These are phyloP conservation scores for Hippopotamyrus pictus DNA, from an alignment of 2,797 vertebrate genomes.

Conservation along the genomic window DNA sequence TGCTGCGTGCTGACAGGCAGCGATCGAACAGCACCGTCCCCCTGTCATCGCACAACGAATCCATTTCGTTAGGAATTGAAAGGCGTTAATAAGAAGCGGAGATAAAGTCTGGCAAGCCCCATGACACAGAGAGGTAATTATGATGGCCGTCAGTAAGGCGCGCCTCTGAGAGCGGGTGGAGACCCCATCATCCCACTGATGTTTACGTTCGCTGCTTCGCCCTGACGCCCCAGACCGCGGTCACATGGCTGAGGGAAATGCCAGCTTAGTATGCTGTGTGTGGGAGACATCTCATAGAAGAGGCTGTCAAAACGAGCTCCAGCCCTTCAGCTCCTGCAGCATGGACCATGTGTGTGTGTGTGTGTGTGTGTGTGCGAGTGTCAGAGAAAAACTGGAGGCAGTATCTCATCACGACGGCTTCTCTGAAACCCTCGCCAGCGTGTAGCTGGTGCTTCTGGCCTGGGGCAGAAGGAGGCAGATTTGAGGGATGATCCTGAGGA, in stretches of 20 bases:
- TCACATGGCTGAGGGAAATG: not conserved
- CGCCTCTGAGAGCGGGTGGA: not conserved
- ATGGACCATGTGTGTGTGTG: not conserved
- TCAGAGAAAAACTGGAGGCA: not conserved
- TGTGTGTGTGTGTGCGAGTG: not conserved
- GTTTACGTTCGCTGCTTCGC: not conserved
- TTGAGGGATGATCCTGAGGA: not conserved
- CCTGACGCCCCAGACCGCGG: not conserved
- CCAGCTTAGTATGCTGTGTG: not conserved
- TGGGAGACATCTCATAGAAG: not conserved
- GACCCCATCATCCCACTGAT: not conserved
- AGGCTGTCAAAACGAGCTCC: not conserved
- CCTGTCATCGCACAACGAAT: not conserved
- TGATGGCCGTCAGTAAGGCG: not conserved
- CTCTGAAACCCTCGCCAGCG: not conserved
- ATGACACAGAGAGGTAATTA: not conserved
- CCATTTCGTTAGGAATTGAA: not conserved
- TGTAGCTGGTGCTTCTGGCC: not conserved
- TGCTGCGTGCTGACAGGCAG: not conserved
- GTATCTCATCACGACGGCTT: not conserved
- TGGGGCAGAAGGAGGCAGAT: not conserved
- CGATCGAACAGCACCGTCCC: not conserved
- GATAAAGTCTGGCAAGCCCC: not conserved
- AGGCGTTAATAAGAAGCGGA: not conserved
- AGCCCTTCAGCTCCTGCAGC: not conserved